These are phyloP conservation scores for Blastobasis lacticolella DNA, from an alignment of 2,888 invertebrate genomes.

Conservation along the genomic window DNA sequence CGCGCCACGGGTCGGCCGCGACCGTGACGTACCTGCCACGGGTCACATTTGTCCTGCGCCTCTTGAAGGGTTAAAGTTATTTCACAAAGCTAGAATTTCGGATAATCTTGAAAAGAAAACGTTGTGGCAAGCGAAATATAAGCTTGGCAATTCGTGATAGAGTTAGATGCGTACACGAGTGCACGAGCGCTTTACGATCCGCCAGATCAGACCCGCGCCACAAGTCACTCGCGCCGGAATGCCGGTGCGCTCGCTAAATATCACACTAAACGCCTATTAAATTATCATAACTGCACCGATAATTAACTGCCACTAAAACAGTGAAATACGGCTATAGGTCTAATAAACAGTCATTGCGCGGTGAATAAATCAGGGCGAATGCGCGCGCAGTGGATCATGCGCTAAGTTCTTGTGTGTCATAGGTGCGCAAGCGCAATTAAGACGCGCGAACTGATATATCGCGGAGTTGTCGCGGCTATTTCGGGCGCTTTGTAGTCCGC, in stretches of 20 bases:
- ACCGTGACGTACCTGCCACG: neutral
- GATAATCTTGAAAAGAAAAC: too few species aligned
- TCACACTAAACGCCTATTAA: neutral
- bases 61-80: too few species aligned
- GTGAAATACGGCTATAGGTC: conserved; percentile 7
- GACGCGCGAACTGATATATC: conserved; percentile 33
- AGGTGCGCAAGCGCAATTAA: conserved; percentile 24
- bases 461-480: conserved; percentile 25
- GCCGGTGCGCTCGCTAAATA: too few species aligned
- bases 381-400: conserved; percentile 29
- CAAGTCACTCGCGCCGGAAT: too few species aligned
- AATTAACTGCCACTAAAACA: conserved; percentile 7
- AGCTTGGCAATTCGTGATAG: too few species aligned
- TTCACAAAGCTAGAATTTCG: too few species aligned
- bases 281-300: conserved; percentile 4
- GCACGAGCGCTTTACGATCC: too few species aligned
- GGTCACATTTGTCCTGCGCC: too few species aligned
- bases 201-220: too few species aligned
- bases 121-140: too few species aligned
- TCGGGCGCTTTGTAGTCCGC: conserved; percentile 12
- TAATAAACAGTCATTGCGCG: conserved; percentile 7
- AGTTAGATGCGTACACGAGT: too few species aligned
- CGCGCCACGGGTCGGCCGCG: neutral
- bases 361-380: conserved; percentile 12
- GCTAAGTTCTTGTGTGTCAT: conserved; percentile 31